Conservation (phyloP, 2,113 vertebrate species). For the Nycticorax nycticorax region DNA sequence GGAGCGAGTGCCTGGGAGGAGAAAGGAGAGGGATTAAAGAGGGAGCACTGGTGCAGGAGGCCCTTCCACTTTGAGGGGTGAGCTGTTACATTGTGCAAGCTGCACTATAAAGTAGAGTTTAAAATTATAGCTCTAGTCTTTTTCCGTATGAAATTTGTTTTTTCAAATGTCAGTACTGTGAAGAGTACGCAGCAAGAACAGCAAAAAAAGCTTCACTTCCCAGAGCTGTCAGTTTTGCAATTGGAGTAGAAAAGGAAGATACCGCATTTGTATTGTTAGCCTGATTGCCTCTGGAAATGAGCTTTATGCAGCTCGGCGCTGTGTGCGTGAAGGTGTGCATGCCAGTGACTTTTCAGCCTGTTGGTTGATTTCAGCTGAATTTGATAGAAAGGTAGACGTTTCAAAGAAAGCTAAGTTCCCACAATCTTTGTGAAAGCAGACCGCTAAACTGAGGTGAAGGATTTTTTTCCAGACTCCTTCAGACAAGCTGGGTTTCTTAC, state of each 20-base stretch:
- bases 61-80: neutral
- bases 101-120: neutral
- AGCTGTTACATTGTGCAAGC: neutral
- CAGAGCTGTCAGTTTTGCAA: neutral
- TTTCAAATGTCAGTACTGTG: neutral
- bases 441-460: neutral
- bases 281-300: neutral
- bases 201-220: neutral
- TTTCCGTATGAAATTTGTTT: neutral
- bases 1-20: neutral
- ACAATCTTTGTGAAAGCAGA: neutral
- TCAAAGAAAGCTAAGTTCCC: neutral
- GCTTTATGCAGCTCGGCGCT: neutral
- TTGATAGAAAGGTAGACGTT: neutral
- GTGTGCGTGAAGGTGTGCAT: fast-evolving
- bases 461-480: neutral
- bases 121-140: neutral
- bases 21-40: neutral
- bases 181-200: neutral
- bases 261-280: neutral
- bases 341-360: neutral
- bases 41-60: neutral
- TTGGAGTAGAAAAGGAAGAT: neutral
- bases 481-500: neutral
- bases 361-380: neutral